phyloP scores from a whole-genome alignment of 35 echinoderm and acorn worm genomes.

The Patiria miniata region DNA sequence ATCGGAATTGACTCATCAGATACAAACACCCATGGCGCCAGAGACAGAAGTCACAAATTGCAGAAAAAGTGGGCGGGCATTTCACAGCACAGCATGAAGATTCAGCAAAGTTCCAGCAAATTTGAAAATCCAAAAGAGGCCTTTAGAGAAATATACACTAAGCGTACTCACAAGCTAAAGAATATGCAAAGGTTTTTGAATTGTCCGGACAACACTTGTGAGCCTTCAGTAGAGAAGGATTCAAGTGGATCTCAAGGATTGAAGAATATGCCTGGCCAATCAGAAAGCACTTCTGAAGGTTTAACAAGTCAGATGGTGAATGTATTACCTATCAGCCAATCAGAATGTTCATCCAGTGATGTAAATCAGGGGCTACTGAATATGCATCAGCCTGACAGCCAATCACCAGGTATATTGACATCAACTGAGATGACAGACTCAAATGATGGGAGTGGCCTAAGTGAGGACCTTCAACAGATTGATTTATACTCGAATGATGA shows the following conservation, averaged over 20 bases:
- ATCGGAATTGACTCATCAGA: slow-evolving; percentile 83
- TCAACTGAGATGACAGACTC: neutral
- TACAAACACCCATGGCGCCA: slow-evolving; percentile 81
- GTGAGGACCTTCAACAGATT: neutral
- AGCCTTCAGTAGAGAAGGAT: neutral
- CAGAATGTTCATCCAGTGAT: neutral
- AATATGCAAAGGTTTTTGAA: neutral
- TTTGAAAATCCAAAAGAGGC: neutral
- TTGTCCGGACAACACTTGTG: neutral
- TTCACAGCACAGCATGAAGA: slow-evolving; percentile 1
- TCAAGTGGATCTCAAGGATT: neutral
- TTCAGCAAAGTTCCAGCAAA: neutral
- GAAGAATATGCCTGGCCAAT: slow-evolving; percentile 5
- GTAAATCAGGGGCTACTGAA: neutral
- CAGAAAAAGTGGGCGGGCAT: slow-evolving; percentile 18
- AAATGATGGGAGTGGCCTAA: neutral
- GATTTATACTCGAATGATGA: neutral
- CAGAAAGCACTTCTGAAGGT: neutral
- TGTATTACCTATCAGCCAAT: neutral
- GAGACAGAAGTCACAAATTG: slow-evolving; percentile 58
- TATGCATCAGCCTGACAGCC: neutral
- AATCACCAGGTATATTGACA: neutral
- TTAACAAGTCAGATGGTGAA: neutral
- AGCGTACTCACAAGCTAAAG: neutral
- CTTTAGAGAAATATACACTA: neutral